These are phyloP conservation scores for Eledona agricola DNA, from an alignment of 2,888 invertebrate genomes.

Conservation along the genomic window DNA sequence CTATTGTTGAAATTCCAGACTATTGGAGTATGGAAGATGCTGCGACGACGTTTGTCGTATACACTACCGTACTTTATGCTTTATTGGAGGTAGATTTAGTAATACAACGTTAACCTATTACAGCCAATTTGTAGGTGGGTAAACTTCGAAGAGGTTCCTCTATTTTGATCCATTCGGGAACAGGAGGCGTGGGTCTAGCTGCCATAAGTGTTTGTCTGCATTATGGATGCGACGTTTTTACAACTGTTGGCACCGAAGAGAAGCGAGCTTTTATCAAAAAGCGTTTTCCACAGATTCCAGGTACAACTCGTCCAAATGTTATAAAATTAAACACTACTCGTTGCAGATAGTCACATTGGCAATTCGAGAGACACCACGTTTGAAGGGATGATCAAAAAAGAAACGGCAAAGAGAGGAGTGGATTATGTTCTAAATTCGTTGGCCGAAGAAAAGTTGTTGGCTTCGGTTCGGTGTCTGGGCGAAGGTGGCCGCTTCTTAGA, in stretches of 20 bases:
- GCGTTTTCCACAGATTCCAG: conserved; percentile 59
- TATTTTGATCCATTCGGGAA: conserved; percentile 67
- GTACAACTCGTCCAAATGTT: conserved; percentile 3
- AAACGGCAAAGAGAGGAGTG: conserved; percentile 87
- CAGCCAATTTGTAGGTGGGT: conserved; percentile 4
- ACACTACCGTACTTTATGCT: conserved; percentile 61
- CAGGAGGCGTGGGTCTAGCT: conserved; percentile 79
- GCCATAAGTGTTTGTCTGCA: conserved; percentile 74
- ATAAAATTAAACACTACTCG: conserved; percentile 4
- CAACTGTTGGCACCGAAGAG: conserved; percentile 74
- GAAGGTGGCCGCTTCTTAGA: conserved; percentile 68
- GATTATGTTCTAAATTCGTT: conserved; percentile 92
- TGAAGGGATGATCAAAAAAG: conserved; percentile 81
- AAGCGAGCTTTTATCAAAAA: conserved; percentile 71
- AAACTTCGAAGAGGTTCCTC: conserved; percentile 46
- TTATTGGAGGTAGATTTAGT: conserved; percentile 45
- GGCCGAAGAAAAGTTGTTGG: conserved; percentile 81
- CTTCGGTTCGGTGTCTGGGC: conserved; percentile 58
- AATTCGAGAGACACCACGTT: conserved; percentile 90
- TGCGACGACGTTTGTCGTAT: conserved; percentile 70
- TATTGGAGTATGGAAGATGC: conserved; percentile 67
- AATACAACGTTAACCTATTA: no score
- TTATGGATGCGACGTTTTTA: conserved; percentile 70
- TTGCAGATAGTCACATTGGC: conserved; percentile 74
- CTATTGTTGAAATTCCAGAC: conserved; percentile 62